Base-by-base conservation (phyloP, 2,113 vertebrate species). In the Arenaria interpres region DNA sequence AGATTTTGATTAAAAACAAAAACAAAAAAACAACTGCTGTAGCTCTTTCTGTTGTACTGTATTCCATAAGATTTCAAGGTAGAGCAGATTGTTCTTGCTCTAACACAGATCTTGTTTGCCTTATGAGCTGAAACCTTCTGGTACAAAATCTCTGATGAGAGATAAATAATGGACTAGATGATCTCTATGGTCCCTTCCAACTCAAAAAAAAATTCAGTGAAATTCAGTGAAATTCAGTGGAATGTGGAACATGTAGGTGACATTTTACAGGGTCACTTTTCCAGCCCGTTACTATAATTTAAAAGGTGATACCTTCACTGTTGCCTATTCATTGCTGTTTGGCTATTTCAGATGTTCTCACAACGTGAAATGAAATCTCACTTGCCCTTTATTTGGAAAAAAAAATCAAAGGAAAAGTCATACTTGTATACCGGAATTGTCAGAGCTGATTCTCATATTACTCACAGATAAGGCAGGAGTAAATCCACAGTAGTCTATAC, bases 201-300 rank as follows among this genome's bases (percentile, higher is more conserved):
- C n/a, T n/a, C n/a, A n/a, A n/a, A n/a, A n/a, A n/a, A n/a, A n/a
- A n/a, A n/a, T n/a, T n/a, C n/a, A n/a, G n/a, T n/a, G n/a, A n/a
- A n/a, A n/a, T n/a, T n/a, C n/a, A n/a, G n/a, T n/a, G n/a, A n/a
- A n/a, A n/a, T n/a, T n/a, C n/a, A n/a, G n/a, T n/a, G n/a, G n/a
- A n/a, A n/a, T 39, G 59, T 91, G 84, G 64, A 93, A 94, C 79
- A 75, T 46, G 46, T 69, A 88, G 60, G 74, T 94, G 84, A 88
- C 67, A 95, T 96, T 97, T 96, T 75, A 78, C 78, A 91, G 92
- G 67, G 75, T 95, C 78, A 72, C 16, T 79, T 96, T 96, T 94
- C 60, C 74, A 96, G 54, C 12, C 32, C 1, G 9, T 74, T 90
- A 67, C 62, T 81, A 60, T 85, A 85, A 95, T 87, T 91, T 95